phyloP scores from a whole-genome alignment of 2,113 vertebrate species.

The Meriones unguiculatus region DNA sequence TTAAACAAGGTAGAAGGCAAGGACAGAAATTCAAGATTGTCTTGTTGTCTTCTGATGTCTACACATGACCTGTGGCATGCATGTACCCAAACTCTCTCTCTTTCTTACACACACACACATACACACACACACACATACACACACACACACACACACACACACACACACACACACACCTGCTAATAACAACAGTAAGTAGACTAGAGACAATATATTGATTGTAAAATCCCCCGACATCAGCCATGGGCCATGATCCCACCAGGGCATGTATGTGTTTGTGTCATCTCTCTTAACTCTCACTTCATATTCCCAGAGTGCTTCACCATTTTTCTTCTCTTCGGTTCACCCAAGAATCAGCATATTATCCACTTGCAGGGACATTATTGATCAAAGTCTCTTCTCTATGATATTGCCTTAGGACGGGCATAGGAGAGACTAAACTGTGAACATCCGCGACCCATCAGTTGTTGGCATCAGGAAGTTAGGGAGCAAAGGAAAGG shows the following conservation, averaged over 20 bases:
- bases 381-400: not conserved
- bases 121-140: not conserved
- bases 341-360: not conserved
- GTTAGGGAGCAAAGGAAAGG: not conserved
- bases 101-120: not conserved
- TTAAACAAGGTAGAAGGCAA: not conserved
- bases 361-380: not conserved
- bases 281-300: not conserved
- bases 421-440: not conserved
- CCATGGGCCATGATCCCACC: not conserved
- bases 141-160: not conserved
- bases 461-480: not conserved
- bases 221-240: not conserved
- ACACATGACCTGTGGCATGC: not conserved
- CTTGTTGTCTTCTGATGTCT: not conserved
- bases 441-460: not conserved
- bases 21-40: not conserved
- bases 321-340: not conserved
- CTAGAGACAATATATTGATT: not conserved
- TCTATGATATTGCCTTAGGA: not conserved
- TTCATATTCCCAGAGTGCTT: not conserved
- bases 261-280: rapidly evolving
- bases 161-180: too few species aligned
- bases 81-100: not conserved
- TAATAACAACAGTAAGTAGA: not conserved